Evolutionary conservation across 1,140 invertebrate genomes (phyloP).

Genomic region (Drosophila tsacasi): DNA sequence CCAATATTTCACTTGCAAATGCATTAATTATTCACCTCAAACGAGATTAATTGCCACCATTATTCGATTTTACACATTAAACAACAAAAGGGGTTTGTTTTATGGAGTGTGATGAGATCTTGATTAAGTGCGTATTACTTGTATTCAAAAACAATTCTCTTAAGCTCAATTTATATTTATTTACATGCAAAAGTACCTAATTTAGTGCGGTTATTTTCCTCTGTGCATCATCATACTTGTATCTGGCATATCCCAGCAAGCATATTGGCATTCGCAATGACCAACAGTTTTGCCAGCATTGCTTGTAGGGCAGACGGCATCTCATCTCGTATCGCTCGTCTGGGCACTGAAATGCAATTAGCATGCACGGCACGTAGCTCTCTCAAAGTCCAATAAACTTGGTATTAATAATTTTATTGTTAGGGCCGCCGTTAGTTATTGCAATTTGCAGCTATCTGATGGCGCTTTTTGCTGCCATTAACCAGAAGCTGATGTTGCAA

Average conservation of each 20-base stretch:
- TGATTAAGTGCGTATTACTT: slow-evolving; percentile 10
- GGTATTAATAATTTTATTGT: slow-evolving; percentile 65
- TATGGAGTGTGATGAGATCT: slow-evolving; percentile 18
- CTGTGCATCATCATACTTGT: slow-evolving; percentile 5
- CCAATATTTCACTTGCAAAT: not conserved
- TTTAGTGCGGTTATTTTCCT: not conserved
- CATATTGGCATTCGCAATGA: slow-evolving; percentile 35
- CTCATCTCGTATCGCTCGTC: slow-evolving; percentile 15
- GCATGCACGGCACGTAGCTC: slow-evolving; percentile 75
- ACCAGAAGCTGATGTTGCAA: slow-evolving; percentile 36
- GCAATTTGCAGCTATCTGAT: slow-evolving; percentile 48
- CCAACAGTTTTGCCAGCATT: slow-evolving; percentile 56
- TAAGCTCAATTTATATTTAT: not conserved
- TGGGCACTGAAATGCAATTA: slow-evolving; percentile 54
- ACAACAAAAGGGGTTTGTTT: slow-evolving; percentile 18
- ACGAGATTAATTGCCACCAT: not conserved
- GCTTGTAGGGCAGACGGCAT: slow-evolving; percentile 51
- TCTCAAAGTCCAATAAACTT: slow-evolving; percentile 66
- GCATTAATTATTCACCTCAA: not conserved
- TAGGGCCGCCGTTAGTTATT: slow-evolving; percentile 31
- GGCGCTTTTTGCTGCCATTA: slow-evolving; percentile 29
- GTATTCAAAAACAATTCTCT: not conserved
- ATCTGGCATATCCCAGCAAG: slow-evolving; percentile 20
- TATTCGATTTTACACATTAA: slow-evolving; percentile 1
- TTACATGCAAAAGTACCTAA: not conserved